These are phyloP conservation scores for Dermochelys coriacea DNA, from an alignment of 2,797 vertebrate species.

Conservation along the genomic window DNA sequence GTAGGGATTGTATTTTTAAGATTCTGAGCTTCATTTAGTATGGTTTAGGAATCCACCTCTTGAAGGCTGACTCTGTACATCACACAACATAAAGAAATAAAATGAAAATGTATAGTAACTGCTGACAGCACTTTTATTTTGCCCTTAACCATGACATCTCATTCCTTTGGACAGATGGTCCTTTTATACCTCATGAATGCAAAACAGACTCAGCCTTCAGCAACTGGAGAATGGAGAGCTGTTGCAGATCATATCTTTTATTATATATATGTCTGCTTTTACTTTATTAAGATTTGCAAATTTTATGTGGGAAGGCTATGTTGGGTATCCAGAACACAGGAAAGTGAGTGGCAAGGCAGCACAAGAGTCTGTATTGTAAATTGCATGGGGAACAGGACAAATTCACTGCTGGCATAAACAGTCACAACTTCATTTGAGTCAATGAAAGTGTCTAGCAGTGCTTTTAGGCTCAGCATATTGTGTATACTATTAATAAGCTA, in stretches of 20 bases:
- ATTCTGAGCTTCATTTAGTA: fast-evolving
- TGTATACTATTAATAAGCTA: neutral
- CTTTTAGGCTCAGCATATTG: neutral
- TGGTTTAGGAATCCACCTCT: fast-evolving
- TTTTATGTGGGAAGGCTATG: neutral
- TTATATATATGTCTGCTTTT: neutral
- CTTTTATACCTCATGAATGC: neutral
- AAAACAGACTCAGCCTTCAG: neutral
- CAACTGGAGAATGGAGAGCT: neutral
- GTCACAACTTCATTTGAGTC: neutral
- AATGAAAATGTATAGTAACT: neutral
- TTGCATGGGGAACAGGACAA: neutral
- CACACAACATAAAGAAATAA: neutral
- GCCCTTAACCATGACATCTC: neutral
- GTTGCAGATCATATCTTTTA: neutral
- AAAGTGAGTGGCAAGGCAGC: neutral
- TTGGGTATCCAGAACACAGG: neutral
- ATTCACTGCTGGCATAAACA: neutral
- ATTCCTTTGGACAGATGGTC: neutral
- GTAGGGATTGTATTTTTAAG: neutral
- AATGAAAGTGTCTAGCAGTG: neutral
- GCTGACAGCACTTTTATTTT: neutral
- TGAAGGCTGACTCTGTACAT: neutral
- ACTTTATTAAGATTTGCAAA: neutral
- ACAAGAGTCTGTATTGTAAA: fast-evolving